These are phyloP conservation scores for Zaprionus bogoriensis DNA, from an alignment of 2,888 invertebrate species.

Conservation along the genomic window DNA sequence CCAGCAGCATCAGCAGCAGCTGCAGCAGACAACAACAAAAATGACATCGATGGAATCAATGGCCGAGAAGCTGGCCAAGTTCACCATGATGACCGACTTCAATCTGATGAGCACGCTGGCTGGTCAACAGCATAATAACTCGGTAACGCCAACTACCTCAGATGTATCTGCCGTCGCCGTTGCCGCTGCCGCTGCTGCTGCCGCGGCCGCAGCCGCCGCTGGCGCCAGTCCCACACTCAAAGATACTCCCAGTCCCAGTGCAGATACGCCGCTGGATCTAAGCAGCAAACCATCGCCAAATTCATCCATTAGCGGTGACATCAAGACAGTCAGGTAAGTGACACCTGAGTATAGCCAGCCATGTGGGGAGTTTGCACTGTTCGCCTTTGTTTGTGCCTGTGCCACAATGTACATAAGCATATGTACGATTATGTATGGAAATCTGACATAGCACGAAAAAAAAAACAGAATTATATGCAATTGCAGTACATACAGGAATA, in stretches of 20 bases:
- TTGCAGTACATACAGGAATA: not conserved
- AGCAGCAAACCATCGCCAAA: constrained; percentile 89
- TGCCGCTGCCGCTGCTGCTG: constrained; percentile 39
- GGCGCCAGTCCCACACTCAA: constrained; percentile 81
- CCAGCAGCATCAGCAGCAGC: constrained; percentile 46
- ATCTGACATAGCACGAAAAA: constrained; percentile 61
- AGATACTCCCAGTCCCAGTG: constrained; percentile 84
- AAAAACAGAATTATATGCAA: constrained; percentile 11
- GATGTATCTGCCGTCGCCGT: constrained; percentile 81
- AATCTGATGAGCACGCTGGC: constrained; percentile 65
- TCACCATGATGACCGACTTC: constrained; percentile 57
- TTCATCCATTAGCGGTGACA: constrained; percentile 83
- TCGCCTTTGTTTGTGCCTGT: no score
- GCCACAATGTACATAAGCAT: no score
- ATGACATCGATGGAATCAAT: constrained; percentile 87
- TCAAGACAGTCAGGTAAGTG: constrained; percentile 87
- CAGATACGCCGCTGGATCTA: constrained; percentile 88
- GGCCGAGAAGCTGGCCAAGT: constrained; percentile 85
- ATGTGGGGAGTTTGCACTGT: no score
- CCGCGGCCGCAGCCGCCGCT: constrained; percentile 65
- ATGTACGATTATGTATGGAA: not conserved
- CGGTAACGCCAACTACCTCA: constrained; percentile 83
- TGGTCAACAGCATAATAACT: constrained; percentile 71
- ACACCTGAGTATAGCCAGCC: constrained; percentile 1
- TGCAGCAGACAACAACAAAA: constrained; percentile 73